Evolutionary conservation across 2,113 vertebrate genomes (phyloP).

Genomic region (Vulpes lagopus): DNA sequence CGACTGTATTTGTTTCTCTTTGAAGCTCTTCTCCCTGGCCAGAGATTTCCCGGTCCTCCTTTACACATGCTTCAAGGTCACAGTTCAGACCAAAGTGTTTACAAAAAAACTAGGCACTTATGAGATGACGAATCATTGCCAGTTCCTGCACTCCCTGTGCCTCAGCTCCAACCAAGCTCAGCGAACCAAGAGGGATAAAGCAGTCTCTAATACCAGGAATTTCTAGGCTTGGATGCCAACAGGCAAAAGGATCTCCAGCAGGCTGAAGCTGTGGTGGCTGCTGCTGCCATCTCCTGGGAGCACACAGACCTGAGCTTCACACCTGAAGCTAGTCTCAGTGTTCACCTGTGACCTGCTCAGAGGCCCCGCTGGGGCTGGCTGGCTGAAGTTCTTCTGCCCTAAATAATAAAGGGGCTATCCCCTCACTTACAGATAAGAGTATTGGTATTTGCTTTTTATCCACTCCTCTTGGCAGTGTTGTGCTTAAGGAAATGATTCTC

Average conservation of each 20-base stretch:
- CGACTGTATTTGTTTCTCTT: slow-evolving; percentile 44
- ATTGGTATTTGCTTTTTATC: slow-evolving; percentile 26
- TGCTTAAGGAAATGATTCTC: slow-evolving; percentile 42
- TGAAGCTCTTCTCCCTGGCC: slow-evolving; percentile 51
- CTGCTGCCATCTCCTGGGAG: slow-evolving; percentile 82
- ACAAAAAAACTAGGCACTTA: slow-evolving; percentile 68
- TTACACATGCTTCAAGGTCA: slow-evolving; percentile 77
- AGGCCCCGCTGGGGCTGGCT: not conserved
- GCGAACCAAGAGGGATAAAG: slow-evolving; percentile 62
- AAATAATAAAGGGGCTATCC: not conserved
- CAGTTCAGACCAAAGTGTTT: slow-evolving; percentile 68
- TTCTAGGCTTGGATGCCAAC: slow-evolving; percentile 66
- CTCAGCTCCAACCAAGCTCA: slow-evolving; percentile 31
- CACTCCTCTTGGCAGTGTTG: not conserved
- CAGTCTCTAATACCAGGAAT: slow-evolving; percentile 59
- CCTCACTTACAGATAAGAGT: not conserved
- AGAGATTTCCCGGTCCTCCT: slow-evolving; percentile 64
- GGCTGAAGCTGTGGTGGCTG: slow-evolving; percentile 4
- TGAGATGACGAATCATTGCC: slow-evolving; percentile 41
- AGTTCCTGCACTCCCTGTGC: slow-evolving; percentile 5
- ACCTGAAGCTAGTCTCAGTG: slow-evolving; percentile 31
- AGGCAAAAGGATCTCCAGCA: slow-evolving; percentile 46
- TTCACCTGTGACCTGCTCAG: slow-evolving; percentile 39
- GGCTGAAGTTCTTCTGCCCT: not conserved
- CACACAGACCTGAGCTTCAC: slow-evolving; percentile 53